phyloP scores from a whole-genome alignment of 1,140 invertebrate genomes.

The Drepana arcuata region DNA sequence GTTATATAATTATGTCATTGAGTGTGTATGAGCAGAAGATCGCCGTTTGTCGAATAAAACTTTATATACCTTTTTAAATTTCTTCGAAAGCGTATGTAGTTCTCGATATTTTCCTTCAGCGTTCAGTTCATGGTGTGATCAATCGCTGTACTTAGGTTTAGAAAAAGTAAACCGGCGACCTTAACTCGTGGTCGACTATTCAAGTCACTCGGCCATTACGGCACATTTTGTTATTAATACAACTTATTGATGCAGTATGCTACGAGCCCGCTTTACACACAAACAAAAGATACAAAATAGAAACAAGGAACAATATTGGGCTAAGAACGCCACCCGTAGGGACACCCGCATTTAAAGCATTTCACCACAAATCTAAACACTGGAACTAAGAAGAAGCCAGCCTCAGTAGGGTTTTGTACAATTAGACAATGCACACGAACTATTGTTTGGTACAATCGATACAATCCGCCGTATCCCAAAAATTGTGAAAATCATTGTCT shows the following conservation, averaged over 20 bases:
- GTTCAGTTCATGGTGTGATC: too few species aligned
- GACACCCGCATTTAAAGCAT: slow-evolving; percentile 25
- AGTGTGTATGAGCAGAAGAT: too few species aligned
- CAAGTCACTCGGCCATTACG: neutral
- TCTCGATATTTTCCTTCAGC: too few species aligned
- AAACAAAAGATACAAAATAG: neutral
- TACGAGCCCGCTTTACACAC: too few species aligned
- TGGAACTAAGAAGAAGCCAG: slow-evolving; percentile 43
- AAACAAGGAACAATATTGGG: neutral
- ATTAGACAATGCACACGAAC: slow-evolving; percentile 33
- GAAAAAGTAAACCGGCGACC: neutral
- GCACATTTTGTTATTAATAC: neutral
- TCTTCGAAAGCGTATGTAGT: too few species aligned
- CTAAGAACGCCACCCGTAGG: slow-evolving; percentile 19
- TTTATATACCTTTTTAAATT: too few species aligned
- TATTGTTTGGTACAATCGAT: slow-evolving; percentile 29
- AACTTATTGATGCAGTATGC: neutral
- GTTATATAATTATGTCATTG: too few species aligned
- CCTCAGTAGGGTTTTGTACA: slow-evolving; percentile 31
- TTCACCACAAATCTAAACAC: slow-evolving; percentile 34
- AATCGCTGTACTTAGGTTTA: too few species aligned
- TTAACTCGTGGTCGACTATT: neutral
- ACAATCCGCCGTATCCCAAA: slow-evolving; percentile 38
- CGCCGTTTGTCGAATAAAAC: too few species aligned
- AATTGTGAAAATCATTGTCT: slow-evolving; percentile 34